These are phyloP conservation scores for Leptura quadrifasciata DNA, from an alignment of 2,888 invertebrate species.

Conservation along the genomic window DNA sequence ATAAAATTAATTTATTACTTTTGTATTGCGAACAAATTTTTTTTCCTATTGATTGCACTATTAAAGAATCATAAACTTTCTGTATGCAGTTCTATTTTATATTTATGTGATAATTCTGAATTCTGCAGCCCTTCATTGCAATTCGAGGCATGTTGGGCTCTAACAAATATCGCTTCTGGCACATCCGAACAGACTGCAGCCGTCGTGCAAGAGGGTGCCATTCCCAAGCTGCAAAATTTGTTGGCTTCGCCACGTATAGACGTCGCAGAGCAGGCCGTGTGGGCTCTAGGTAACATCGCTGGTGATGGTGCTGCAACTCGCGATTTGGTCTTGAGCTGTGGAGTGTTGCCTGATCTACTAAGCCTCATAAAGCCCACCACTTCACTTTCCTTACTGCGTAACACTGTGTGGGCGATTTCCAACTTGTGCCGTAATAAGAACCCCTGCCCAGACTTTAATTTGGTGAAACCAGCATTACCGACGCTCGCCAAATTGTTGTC, in stretches of 20 bases:
- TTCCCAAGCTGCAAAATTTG: constrained; percentile 86
- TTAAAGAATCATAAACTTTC: no score
- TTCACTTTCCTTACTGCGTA: constrained; percentile 80
- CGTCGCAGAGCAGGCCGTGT: constrained; percentile 94
- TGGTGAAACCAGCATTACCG: constrained; percentile 85
- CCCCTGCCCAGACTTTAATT: constrained; percentile 88
- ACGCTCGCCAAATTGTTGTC: constrained; percentile 84
- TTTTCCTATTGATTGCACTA: no score
- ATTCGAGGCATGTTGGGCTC: constrained; percentile 98
- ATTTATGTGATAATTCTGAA: constrained; percentile 16
- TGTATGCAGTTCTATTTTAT: no score
- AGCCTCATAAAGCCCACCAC: constrained; percentile 80
- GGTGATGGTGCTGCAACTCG: constrained; percentile 89
- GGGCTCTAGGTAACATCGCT: constrained; percentile 99
- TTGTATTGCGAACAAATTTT: no score
- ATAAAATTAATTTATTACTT: no score
- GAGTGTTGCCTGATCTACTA: constrained; percentile 84
- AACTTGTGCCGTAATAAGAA: constrained; percentile 97
- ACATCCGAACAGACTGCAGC: constrained; percentile 92
- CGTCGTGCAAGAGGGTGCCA: constrained; percentile 90
- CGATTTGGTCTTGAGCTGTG: constrained; percentile 85
- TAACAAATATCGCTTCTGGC: constrained; percentile 98
- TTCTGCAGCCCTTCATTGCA: constrained; percentile 82
- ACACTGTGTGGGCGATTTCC: constrained; percentile 95
- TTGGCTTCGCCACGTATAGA: constrained; percentile 81